A percentile compares a stretch with the other conserved stretches of the same genome.
Evolutionary conservation across 2,888 invertebrate genomes (phyloP).

Genomic region (Stenodema calcarata): DNA sequence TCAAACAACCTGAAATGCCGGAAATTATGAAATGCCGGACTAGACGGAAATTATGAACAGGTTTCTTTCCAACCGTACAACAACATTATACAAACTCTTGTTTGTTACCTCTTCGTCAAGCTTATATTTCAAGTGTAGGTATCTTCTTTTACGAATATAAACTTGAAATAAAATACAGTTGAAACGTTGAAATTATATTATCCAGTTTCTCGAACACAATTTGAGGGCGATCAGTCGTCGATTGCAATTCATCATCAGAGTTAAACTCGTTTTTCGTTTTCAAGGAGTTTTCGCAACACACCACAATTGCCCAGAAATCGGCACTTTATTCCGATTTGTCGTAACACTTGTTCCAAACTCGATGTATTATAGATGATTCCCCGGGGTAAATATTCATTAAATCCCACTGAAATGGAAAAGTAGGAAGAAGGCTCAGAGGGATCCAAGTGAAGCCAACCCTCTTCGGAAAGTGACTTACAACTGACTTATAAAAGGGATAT

Average conservation of each 20-base stretch:
- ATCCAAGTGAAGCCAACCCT: neutral
- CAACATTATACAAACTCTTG: too few relatives aligned
- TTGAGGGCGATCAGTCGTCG: neutral
- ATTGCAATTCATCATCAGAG: neutral
- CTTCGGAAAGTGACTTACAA: conserved; percentile 39
- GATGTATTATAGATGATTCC: conserved; percentile 43
- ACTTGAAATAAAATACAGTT: too few relatives aligned
- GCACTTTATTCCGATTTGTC: conserved; percentile 38
- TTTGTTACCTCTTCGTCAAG: too few relatives aligned
- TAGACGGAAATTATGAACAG: too few relatives aligned
- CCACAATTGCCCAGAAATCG: neutral
- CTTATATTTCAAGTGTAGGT: too few relatives aligned
- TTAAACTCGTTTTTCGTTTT: neutral
- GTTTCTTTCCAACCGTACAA: too few relatives aligned
- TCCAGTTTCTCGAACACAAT: neutral
- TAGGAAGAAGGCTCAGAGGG: neutral
- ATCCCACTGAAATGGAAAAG: neutral
- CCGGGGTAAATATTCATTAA: conserved; percentile 39
- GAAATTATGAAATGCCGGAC: too few relatives aligned
- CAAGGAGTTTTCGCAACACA: neutral
- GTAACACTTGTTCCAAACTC: conserved; percentile 34
- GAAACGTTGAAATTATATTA: too few relatives aligned
- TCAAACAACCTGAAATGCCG: too few relatives aligned
- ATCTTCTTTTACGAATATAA: too few relatives aligned
- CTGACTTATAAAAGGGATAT: conserved; percentile 47